Conservation (phyloP, 2,113 vertebrate genomes). For the Gallinago paraguaiae region DNA sequence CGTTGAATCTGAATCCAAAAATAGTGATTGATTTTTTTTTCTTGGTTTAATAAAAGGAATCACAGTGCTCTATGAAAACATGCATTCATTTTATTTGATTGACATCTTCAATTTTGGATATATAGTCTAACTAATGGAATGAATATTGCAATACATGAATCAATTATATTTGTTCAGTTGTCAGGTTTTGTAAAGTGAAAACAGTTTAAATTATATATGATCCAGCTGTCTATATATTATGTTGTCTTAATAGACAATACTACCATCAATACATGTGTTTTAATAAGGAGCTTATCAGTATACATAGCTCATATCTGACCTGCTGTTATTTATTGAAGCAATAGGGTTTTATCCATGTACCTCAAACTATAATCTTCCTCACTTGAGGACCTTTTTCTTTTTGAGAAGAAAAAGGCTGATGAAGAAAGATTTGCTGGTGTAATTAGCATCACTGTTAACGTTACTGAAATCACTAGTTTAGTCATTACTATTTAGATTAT, state of each 20-base stretch:
- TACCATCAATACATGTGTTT: slow-evolving; percentile 2
- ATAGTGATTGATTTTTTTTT: slow-evolving; percentile 45
- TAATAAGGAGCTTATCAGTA: slow-evolving; percentile 41
- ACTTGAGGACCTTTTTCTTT: neutral
- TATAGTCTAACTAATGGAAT: slow-evolving; percentile 64
- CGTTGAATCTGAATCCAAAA: slow-evolving; percentile 18
- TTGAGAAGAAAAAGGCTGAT: neutral
- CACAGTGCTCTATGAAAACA: slow-evolving; percentile 25
- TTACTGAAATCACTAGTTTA: neutral
- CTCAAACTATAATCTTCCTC: neutral
- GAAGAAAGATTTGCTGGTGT: neutral
- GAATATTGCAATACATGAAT: slow-evolving; percentile 62
- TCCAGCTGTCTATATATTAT: slow-evolving; percentile 8
- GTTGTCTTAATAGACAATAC: slow-evolving; percentile 3
- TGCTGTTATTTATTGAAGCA: slow-evolving; percentile 13
- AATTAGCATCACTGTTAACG: neutral
- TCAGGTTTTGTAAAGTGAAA: slow-evolving; percentile 67
- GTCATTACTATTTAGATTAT: neutral
- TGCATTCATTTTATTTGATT: slow-evolving; percentile 68
- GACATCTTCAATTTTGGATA: slow-evolving; percentile 69
- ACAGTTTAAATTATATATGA: slow-evolving; percentile 49
- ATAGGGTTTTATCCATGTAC: neutral
- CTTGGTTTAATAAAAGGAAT: slow-evolving; percentile 63
- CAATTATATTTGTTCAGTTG: slow-evolving; percentile 67
- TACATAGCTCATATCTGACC: neutral